Evolutionary conservation across 2,113 vertebrate species (phyloP).

Genomic region (Alethe castanea): DNA sequence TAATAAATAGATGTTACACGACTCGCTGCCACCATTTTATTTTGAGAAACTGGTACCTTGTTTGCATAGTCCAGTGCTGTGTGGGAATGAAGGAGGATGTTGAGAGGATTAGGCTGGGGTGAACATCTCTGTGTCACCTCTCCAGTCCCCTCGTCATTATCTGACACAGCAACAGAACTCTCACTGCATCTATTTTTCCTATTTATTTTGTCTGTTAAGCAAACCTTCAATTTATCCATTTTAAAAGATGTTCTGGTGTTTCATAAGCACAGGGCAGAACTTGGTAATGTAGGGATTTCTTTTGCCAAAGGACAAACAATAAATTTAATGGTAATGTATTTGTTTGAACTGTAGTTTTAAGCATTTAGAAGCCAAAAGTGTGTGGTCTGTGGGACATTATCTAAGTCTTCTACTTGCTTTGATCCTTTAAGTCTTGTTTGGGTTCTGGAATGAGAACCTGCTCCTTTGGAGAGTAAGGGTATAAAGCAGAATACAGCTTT

Average conservation of each 20-base stretch:
- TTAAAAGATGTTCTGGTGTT: background rate
- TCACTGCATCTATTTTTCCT: background rate
- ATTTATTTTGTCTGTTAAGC: background rate
- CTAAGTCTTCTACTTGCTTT: background rate
- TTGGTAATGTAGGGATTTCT: background rate
- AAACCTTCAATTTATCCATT: background rate
- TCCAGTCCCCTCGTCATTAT: background rate
- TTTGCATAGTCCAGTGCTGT: background rate
- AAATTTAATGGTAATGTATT: background rate
- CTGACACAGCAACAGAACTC: background rate
- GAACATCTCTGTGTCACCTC: background rate
- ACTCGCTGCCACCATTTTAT: background rate
- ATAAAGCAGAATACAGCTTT: background rate
- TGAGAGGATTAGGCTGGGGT: background rate
- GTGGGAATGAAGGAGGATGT: background rate
- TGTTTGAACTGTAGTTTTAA: background rate
- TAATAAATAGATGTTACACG: background rate
- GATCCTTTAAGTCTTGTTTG: background rate
- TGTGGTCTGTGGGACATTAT: accelerated
- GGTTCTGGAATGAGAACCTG: background rate
- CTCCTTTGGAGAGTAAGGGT: background rate
- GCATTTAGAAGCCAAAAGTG: background rate
- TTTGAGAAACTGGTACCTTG: background rate
- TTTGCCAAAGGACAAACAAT: background rate
- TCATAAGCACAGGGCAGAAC: background rate